Percentiles rank a stretch among this genome's conserved stretches.
Conservation (phyloP, 2,797 vertebrate species). For the Graptemys geographica region DNA sequence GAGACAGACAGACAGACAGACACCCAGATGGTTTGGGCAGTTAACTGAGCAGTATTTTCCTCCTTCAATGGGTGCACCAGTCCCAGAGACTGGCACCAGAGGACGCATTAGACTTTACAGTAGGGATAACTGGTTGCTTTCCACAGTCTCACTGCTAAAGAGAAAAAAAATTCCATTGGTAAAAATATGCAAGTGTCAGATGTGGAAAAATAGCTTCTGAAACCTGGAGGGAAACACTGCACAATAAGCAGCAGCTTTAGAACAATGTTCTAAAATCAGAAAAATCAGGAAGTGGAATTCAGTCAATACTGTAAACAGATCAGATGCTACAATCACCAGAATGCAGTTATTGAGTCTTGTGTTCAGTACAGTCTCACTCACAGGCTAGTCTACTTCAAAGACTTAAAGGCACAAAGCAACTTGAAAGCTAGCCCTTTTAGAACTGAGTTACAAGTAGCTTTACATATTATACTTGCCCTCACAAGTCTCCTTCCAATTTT, state of each 20-base stretch:
- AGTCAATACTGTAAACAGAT: constrained; percentile 27
- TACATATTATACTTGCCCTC: neutral
- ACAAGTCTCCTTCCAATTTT: neutral
- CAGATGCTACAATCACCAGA: neutral
- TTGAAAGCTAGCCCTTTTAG: neutral
- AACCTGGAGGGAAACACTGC: neutral
- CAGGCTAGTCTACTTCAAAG: neutral
- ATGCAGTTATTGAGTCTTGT: neutral
- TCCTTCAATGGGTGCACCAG: neutral
- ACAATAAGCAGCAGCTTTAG: neutral
- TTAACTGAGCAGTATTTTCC: neutral
- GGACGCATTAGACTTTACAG: neutral
- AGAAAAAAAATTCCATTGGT: neutral
- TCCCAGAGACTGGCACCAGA: neutral
- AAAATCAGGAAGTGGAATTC: neutral
- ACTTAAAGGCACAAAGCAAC: neutral
- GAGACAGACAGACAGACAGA: too few species aligned
- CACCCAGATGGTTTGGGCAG: neutral
- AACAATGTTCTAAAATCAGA: neutral
- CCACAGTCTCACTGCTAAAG: neutral
- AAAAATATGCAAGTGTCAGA: neutral
- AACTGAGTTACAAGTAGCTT: neutral
- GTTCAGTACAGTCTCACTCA: accelerated
- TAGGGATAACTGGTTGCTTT: neutral
- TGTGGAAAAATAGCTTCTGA: neutral